Base-by-base conservation (phyloP, 2,888 invertebrate species). In the Pocota personata region DNA sequence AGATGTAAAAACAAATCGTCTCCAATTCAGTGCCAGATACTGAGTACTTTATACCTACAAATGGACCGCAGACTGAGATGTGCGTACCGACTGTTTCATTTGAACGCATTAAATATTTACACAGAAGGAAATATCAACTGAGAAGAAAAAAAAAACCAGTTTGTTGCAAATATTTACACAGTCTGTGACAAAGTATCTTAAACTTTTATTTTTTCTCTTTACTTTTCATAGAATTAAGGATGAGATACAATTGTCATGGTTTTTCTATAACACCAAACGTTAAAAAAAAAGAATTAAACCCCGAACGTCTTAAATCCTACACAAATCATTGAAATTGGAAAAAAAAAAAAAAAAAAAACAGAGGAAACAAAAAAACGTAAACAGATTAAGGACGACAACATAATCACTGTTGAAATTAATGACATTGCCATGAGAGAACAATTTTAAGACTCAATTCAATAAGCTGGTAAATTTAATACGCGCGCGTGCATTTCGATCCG, bases 371-470 rank as follows among this genome's bases (percentile, higher is more conserved):
- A 1, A 2, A 21, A 19, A 24, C 46, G 21, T 27, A 30, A 52
- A 60, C 52, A 50, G 35, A 66, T 83, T 32, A 60, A 78, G 57
- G 48, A 60, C 66, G 83, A 78, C 78, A 78, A 60, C 55, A 62
- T 83, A 83, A 83, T 83, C 83, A 73, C 66, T 72, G 48, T 24
- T 60, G 66, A 73, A 78, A 78, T 83, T 60, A 78, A 83, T 83
- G 67, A 48, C 52, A 55, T 21, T 55, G 37, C 50, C 40, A 55
- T 60, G 32, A 30, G 32, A 30, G 43, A 48, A 46, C 52, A 43
- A 27, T 37, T 66, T 66, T 60, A 46, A 35, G 58, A 35, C 32
- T 8, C 64, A 64, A 69, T 60, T 62, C 67, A 80, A 62, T 75
- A 80, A 67, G 48, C 21, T 35, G 50, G 48, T n/a, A 62, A 32